A percentile compares a stretch with the other conserved stretches of the same genome.
phyloP scores from a whole-genome alignment of 2,113 vertebrate genomes.

The Daboia siamensis region DNA sequence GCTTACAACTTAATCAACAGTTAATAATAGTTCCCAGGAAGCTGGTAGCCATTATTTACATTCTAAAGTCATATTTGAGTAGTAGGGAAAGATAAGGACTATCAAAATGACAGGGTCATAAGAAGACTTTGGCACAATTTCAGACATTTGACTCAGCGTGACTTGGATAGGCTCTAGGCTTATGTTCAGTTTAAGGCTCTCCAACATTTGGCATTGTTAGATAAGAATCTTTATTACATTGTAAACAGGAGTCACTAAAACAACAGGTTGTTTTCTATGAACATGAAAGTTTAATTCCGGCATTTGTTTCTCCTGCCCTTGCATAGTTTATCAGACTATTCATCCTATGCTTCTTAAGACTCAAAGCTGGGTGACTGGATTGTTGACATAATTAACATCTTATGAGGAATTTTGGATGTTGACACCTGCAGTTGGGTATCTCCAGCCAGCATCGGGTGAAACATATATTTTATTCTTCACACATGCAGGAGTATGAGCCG shows the following conservation, averaged over 20 bases:
- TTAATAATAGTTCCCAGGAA: background rate
- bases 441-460: background rate
- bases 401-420: background rate
- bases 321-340: background rate
- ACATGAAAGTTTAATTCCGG: background rate
- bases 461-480: background rate
- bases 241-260: background rate
- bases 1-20: background rate
- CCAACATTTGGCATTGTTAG: background rate
- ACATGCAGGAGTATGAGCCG: background rate
- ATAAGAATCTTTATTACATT: background rate
- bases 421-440: background rate
- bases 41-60: background rate
- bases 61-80: background rate
- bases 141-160: background rate
- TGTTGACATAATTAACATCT: background rate
- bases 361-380: background rate
- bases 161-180: background rate
- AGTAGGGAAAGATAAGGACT: background rate
- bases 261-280: background rate
- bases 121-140: background rate
- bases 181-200: background rate
- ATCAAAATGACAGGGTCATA: background rate
- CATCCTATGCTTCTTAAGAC: background rate
- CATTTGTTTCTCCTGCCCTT: background rate